These are phyloP conservation scores for Sipha flava DNA, from an alignment of 1,140 invertebrate species.

Conservation along the genomic window DNA sequence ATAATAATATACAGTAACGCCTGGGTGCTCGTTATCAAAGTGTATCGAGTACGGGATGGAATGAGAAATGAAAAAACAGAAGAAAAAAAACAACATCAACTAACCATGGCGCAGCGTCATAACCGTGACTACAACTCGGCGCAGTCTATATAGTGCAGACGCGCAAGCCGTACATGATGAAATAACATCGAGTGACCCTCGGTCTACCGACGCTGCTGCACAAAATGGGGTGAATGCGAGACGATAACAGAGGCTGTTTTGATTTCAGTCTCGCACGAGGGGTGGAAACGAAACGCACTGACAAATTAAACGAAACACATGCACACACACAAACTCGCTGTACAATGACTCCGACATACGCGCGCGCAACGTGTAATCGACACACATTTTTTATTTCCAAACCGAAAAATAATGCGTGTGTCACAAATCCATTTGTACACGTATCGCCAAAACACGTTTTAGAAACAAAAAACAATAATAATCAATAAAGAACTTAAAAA, in stretches of 20 bases:
- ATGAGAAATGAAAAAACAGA: too few relatives aligned
- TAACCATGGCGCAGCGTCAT: neutral
- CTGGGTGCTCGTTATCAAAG: too few relatives aligned
- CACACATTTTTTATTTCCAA: neutral
- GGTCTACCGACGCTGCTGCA: neutral
- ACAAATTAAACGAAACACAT: constrained; percentile 15
- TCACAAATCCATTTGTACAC: constrained; percentile 3
- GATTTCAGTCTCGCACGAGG: neutral
- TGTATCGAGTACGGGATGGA: too few relatives aligned
- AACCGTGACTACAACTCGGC: too few relatives aligned
- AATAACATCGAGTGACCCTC: neutral
- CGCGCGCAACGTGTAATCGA: neutral
- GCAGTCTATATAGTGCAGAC: too few relatives aligned
- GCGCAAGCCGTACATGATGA: too few relatives aligned
- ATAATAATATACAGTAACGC: too few relatives aligned
- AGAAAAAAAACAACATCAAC: too few relatives aligned
- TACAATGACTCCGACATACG: neutral
- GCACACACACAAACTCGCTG: neutral
- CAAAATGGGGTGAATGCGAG: neutral
- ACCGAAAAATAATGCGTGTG: too few relatives aligned
- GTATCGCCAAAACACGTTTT: neutral
- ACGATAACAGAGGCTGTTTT: constrained; percentile 7
- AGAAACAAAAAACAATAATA: neutral
- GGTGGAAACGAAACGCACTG: neutral
- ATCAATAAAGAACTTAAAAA: neutral